phyloP scores from a whole-genome alignment of 1,140 invertebrate genomes.

The Orius insidiosus region DNA sequence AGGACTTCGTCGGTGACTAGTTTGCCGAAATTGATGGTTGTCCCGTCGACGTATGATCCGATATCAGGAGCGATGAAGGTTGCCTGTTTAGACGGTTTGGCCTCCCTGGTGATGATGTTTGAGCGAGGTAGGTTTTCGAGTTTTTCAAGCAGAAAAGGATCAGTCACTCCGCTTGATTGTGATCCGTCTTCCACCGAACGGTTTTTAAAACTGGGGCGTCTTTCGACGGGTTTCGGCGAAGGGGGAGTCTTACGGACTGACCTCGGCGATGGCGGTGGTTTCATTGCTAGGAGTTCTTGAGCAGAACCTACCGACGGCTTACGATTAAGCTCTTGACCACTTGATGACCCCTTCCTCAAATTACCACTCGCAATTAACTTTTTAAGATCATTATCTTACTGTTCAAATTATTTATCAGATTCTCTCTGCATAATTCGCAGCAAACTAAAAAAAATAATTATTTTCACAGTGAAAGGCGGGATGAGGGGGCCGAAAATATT shows the following conservation, averaged over 20 bases:
- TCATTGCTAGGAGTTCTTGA: not conserved
- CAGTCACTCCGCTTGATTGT: constrained; percentile 30
- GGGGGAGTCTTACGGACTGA: constrained; percentile 24
- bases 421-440: constrained; percentile 77
- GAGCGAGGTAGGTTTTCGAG: constrained; percentile 39
- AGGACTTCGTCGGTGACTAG: constrained; percentile 73
- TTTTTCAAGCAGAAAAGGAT: constrained; percentile 45
- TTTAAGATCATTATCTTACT: constrained; percentile 55
- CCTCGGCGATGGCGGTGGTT: constrained; percentile 23
- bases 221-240: constrained; percentile 29
- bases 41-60: constrained; percentile 38
- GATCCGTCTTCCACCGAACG: constrained; percentile 28
- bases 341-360: constrained; percentile 11
- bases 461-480: no score
- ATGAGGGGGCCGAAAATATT: no score
- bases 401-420: constrained; percentile 56
- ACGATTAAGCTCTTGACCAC: not conserved
- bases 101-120: constrained; percentile 38
- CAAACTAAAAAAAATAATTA: constrained; percentile 41
- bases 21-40: constrained; percentile 57
- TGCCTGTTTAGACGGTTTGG: constrained; percentile 19
- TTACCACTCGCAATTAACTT: constrained; percentile 41
- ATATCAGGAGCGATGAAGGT: constrained; percentile 14
- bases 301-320: no score
- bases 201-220: constrained; percentile 46